Evolutionary conservation across 1,140 invertebrate genomes (phyloP), one percentile per base, ranked within the genome.

Genomic region (Heliconius nattereri): DNA sequence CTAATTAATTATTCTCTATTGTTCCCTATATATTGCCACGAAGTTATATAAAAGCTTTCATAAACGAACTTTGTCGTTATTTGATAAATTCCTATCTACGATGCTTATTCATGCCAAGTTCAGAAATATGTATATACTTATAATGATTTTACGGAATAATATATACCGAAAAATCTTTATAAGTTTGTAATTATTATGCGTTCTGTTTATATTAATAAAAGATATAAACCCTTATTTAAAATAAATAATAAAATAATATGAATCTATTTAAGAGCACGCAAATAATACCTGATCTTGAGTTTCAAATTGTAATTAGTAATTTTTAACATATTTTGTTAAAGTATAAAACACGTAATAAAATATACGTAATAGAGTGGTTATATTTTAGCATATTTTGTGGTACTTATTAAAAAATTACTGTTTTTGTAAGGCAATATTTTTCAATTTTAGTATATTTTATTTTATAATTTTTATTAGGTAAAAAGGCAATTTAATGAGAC

Each of bases 1-100:
- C 60, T 84, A 78, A 49, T 76, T 71, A 45, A 45, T 49, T 45
- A 45, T 26, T 74, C n/a, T 73, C 76, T 81, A 81, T 81, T 81
- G 80, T 71, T 81, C 80, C 80, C 80, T 81, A 81, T 75, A 75
- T 81, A 81, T 81, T 81, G 80, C 80, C 76, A 81, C 71, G 60
- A 66, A 66, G 60, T 66, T 66, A 66, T 66, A 66, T 66, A 16
- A 26, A 26, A 66, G 60, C 60, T 26, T 66, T 66, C 54, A 29
- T 23, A 26, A 66, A 29, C 26, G 26, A 26, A 66, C 9, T 26
- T 66, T 29, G 8, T 8, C n/a, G 8, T 23, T 60, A 3, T 8
- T 23, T 23, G 2, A 23, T 23, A 23, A 60, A 66, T 29, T 26
- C 2, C 57, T 66, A 66, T 66, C 3, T 66, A 66, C 20, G 11